Percentiles rank a stretch among this genome's conserved stretches.
Evolutionary conservation across 2,113 vertebrate genomes (phyloP).

Genomic region (Tychaedon coryphoeus): DNA sequence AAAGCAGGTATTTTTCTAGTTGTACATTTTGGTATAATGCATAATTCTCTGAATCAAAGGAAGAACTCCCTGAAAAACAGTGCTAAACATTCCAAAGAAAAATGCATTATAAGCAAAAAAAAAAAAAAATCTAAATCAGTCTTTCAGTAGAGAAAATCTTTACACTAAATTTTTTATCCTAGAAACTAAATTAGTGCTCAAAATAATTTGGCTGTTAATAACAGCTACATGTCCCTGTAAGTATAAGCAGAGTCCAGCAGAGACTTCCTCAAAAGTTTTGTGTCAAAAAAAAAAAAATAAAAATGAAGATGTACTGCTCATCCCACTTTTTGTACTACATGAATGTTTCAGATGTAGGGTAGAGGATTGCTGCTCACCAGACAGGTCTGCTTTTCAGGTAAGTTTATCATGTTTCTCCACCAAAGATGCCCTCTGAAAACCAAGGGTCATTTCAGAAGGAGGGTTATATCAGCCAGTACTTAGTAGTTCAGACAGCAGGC

Average conservation of each 20-base stretch:
- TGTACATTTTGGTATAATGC: neutral
- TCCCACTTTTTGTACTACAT: neutral
- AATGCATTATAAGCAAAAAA: neutral
- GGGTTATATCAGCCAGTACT: neutral
- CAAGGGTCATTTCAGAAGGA: neutral
- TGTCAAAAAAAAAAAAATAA: neutral
- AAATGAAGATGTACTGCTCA: fast-evolving
- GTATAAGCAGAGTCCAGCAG: neutral
- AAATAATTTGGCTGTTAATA: neutral
- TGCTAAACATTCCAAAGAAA: neutral
- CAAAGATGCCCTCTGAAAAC: neutral
- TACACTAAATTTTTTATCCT: neutral
- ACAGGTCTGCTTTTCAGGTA: neutral
- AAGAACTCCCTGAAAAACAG: neutral
- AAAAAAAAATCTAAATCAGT: neutral
- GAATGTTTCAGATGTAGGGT: neutral
- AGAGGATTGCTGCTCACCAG: neutral
- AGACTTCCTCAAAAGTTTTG: neutral
- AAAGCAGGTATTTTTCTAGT: neutral
- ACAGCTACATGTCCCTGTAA: neutral
- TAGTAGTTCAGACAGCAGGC: neutral
- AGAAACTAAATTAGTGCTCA: neutral
- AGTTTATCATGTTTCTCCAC: neutral
- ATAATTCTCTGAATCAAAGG: neutral
- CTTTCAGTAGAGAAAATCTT: neutral